phyloP scores from a whole-genome alignment of 2,888 invertebrate genomes.

The Phymatocera aterrima region DNA sequence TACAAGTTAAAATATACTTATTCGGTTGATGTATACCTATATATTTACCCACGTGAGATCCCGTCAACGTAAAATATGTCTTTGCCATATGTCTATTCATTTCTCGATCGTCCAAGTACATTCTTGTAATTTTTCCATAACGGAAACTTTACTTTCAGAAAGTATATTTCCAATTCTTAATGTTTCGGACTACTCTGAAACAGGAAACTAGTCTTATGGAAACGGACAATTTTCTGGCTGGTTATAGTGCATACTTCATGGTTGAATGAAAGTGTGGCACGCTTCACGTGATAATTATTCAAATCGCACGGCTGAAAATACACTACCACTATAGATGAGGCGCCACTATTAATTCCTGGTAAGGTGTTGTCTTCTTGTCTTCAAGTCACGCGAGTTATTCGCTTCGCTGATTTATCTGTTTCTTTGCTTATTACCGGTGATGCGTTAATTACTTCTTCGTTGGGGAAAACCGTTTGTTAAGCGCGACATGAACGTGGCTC shows the following conservation, averaged over 20 bases:
- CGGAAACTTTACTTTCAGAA: neutral
- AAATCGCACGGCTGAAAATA: neutral
- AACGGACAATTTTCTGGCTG: neutral
- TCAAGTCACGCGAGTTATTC: slow-evolving; percentile 13
- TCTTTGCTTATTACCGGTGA: slow-evolving; percentile 21
- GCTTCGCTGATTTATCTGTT: slow-evolving; percentile 18
- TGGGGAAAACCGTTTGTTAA: neutral
- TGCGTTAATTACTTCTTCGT: slow-evolving; percentile 26
- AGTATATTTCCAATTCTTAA: neutral
- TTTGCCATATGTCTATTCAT: neutral
- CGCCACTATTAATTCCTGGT: slow-evolving; percentile 33
- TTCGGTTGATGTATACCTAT: neutral
- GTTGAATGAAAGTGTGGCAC: neutral
- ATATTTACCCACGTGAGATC: neutral
- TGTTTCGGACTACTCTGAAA: neutral
- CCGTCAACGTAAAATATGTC: neutral
- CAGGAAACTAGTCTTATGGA: neutral
- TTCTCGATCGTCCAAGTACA: neutral
- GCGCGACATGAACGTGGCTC: neutral
- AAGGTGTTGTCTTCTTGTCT: slow-evolving; percentile 24
- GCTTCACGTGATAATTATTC: neutral
- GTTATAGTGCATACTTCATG: neutral
- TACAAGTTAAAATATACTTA: slow-evolving; percentile 6
- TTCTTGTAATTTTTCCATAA: neutral
- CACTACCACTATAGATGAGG: slow-evolving; percentile 27